phyloP scores from a whole-genome alignment of 1,140 invertebrate genomes.

The Heliconius himera region DNA sequence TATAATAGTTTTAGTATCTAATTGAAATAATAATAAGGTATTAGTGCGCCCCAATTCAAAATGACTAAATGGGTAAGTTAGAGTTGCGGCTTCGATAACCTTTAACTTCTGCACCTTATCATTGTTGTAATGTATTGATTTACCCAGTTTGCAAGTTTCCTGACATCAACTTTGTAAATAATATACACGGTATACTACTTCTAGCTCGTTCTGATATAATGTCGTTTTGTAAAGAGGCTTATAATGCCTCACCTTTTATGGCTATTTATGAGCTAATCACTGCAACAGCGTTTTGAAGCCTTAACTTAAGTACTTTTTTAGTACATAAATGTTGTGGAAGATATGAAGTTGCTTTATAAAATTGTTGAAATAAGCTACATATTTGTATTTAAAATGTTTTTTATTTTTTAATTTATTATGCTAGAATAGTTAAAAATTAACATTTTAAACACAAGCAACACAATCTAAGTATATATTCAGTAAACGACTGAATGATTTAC shows the following conservation, averaged over 20 bases:
- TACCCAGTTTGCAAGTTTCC: slow-evolving; percentile 6
- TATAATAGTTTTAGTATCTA: not conserved
- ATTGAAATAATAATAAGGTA: not conserved
- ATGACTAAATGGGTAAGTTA: not conserved
- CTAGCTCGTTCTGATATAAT: not conserved
- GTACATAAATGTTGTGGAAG: not conserved
- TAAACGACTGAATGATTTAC: no score
- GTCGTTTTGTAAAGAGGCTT: not conserved
- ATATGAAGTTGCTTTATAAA: not conserved
- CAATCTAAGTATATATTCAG: no score
- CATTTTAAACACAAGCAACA: no score
- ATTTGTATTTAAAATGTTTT: not conserved
- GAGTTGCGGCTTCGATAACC: not conserved
- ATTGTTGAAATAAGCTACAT: no score
- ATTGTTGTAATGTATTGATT: slow-evolving; percentile 12
- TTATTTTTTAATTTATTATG: not conserved
- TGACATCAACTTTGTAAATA: not conserved
- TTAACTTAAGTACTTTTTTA: slow-evolving; percentile 3
- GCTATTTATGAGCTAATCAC: not conserved
- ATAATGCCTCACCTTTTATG: not conserved
- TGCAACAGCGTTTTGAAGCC: not conserved
- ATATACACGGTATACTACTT: not conserved
- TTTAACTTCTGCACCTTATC: slow-evolving; percentile 11
- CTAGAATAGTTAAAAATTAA: no score
- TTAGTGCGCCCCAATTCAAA: not conserved